Conservation (phyloP, 1,140 invertebrate species). For the Drosophila rufa region DNA sequence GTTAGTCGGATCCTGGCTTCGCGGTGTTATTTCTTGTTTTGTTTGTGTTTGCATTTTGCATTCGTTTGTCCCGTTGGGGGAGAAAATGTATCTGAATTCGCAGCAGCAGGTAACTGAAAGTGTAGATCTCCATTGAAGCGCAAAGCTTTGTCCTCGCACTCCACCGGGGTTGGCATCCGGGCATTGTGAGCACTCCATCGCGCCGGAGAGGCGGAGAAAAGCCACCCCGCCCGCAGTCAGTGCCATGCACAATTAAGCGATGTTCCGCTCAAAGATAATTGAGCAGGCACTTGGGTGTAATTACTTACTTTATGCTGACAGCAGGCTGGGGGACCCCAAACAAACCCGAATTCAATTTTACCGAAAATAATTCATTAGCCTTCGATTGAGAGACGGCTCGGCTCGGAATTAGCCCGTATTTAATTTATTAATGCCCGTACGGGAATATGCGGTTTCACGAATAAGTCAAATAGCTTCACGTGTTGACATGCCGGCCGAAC, state of each 20-base stretch:
- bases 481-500: constrained; percentile 63
- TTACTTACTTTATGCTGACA: constrained; percentile 83
- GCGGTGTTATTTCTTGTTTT: neutral
- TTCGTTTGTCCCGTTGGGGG: constrained; percentile 29
- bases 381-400: constrained; percentile 7
- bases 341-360: constrained; percentile 67
- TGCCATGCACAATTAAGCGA: constrained; percentile 73
- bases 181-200: constrained; percentile 7
- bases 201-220: neutral
- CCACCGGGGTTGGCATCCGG: constrained; percentile 8
- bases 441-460: constrained; percentile 44
- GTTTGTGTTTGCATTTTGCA: constrained; percentile 50
- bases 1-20: neutral
- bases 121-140: constrained; percentile 56
- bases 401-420: constrained; percentile 46
- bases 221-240: constrained; percentile 29
- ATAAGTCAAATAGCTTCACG: constrained; percentile 64
- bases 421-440: constrained; percentile 42
- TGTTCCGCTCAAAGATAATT: constrained; percentile 79
- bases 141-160: constrained; percentile 62
- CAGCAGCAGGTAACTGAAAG: constrained; percentile 13
- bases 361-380: constrained; percentile 65
- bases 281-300: constrained; percentile 84
- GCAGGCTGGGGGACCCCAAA: constrained; percentile 9
- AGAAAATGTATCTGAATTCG: constrained; percentile 28